phyloP scores from a whole-genome alignment of 2,888 invertebrate genomes.

The Vannuccia rotundouncinata region DNA sequence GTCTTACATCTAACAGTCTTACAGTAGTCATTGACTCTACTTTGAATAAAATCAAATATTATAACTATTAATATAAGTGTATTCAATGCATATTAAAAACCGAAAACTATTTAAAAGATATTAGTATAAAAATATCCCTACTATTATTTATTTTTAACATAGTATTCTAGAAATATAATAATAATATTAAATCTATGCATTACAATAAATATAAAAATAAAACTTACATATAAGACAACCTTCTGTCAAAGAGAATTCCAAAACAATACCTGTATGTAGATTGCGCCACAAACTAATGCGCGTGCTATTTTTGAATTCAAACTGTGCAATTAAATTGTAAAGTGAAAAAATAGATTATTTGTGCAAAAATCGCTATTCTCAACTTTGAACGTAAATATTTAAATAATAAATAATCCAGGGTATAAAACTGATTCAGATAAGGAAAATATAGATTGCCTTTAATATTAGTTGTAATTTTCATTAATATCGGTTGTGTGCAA shows the following conservation, averaged over 20 bases:
- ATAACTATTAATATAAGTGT: too few species aligned
- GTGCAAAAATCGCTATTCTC: conserved; percentile 15
- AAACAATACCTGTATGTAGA: neutral
- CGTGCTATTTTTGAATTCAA: conserved; percentile 17
- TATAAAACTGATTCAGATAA: conserved; percentile 1
- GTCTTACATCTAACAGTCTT: too few species aligned
- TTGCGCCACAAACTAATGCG: conserved; percentile 20
- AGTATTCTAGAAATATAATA: neutral
- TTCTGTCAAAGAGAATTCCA: neutral
- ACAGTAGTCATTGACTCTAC: too few species aligned
- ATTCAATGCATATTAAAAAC: neutral
- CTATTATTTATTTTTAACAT: neutral
- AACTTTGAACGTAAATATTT: conserved; percentile 18
- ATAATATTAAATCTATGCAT: neutral
- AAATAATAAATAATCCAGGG: conserved; percentile 2
- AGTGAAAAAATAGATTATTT: too few species aligned
- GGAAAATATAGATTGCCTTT: neutral
- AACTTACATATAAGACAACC: too few species aligned
- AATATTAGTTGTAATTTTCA: conserved; percentile 3
- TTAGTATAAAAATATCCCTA: too few species aligned
- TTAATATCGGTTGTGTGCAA: conserved; percentile 15
- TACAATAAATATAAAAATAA: too few species aligned
- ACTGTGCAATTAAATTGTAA: conserved; percentile 26
- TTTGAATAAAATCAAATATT: too few species aligned
- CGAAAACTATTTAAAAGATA: neutral